These are phyloP conservation scores for Drosophila bifasciata DNA, from an alignment of 1,140 invertebrate species.

Conservation along the genomic window DNA sequence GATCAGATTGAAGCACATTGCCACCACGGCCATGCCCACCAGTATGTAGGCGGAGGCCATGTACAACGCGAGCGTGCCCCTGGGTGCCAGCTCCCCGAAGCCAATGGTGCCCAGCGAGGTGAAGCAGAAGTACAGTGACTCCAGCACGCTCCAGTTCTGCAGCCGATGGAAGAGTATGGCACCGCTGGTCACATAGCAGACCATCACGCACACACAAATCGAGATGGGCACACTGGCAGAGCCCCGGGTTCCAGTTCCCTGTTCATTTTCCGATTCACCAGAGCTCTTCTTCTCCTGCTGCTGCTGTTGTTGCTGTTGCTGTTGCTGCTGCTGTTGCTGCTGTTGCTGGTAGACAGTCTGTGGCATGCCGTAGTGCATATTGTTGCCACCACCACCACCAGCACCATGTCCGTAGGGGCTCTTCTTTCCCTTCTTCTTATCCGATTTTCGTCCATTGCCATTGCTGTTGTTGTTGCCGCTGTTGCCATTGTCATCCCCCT, in stretches of 20 bases:
- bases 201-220: constrained; percentile 94
- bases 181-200: constrained; percentile 95
- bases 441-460: constrained; percentile 40
- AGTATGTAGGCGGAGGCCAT: constrained; percentile 93
- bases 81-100: constrained; percentile 92
- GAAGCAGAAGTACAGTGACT: constrained; percentile 97
- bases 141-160: constrained; percentile 95
- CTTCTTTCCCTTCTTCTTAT: constrained; percentile 51
- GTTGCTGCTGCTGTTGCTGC: constrained; percentile 35
- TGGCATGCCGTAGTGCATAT: constrained; percentile 53
- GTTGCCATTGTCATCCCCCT: constrained; percentile 9
- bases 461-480: constrained; percentile 6
- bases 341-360: constrained; percentile 63
- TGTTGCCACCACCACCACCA: constrained; percentile 26
- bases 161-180: constrained; percentile 95
- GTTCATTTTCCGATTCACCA: constrained; percentile 11
- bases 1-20: constrained; percentile 98
- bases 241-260: constrained; percentile 2
- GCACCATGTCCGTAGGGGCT: constrained; percentile 37
- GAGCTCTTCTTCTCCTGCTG: constrained; percentile 38
- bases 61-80: constrained; percentile 86
- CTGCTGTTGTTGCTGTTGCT: constrained; percentile 32
- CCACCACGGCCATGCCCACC: constrained; percentile 96
- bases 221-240: constrained; percentile 90
- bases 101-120: constrained; percentile 95